Evolutionary conservation across 2,797 vertebrate genomes (phyloP), one percentile per base, ranked within the genome.

Genomic region (Neosilurus hyrtlii): DNA sequence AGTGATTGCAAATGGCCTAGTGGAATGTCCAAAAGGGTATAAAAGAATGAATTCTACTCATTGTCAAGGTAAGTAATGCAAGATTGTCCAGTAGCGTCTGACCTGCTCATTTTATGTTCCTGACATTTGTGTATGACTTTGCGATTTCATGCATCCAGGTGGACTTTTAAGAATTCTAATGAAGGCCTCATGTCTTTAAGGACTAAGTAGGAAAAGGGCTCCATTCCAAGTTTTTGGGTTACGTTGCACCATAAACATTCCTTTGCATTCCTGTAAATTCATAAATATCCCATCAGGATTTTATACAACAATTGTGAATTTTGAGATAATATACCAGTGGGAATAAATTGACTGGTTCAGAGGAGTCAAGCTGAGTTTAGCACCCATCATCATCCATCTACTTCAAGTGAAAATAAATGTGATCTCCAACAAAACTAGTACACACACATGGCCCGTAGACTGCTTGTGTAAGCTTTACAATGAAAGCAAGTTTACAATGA

Each of bases 11-110:
- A 96, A 97, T 12, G 96, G 96, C 87, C 96, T 95, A 87, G 94
- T 85, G 67, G 96, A 97, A 87, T 99, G 98, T 89, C 96, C 97
- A 49, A 96, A 94, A 87, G 98, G 98, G 84, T 99, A 97, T 93
- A 97, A 96, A 88, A 95, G 94, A 88, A 92, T 97, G 89, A 99
- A 99, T 93, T 95, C 93, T 88, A 97, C 97, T 4, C 95, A 96
- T 88, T 99, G 98, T 91, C 96, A 97, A 95, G 98, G 98, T 99
- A 96, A 54, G 80, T 74, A 85, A 82, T 56, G 18, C 20, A 24
- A 85, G 67, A 73, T 72, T 57, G 11, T 71, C 15, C 75, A 66
- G 84, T 85, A 74, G 80, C 75, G n/a, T 24, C 61, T 62, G 54
- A 79, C 43, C 80, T 15, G 16, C 22, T 24, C n/a, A 24, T 63